Conservation (phyloP, 2,888 invertebrate species). For the Drosophila neotestacea region DNA sequence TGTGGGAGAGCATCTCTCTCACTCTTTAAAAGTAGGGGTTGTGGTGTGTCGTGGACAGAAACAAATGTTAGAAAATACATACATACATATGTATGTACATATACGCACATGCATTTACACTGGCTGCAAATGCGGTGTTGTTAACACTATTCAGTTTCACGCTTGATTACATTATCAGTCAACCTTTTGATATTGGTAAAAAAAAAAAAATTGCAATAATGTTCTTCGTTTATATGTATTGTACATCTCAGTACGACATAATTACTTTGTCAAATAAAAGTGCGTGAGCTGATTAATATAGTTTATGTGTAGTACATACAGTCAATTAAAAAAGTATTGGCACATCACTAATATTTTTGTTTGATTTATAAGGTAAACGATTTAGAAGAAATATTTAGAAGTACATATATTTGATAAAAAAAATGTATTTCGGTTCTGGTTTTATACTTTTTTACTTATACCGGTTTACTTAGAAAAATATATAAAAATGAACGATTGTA, state of each 20-base stretch:
- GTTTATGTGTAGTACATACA: neutral
- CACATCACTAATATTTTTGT: no score
- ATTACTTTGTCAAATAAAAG: neutral
- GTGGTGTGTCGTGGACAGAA: constrained; percentile 46
- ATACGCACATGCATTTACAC: constrained; percentile 13
- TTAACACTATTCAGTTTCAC: constrained; percentile 7
- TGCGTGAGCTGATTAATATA: neutral
- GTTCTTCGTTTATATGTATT: neutral
- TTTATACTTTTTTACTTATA: no score
- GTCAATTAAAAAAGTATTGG: neutral
- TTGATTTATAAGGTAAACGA: no score
- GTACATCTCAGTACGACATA: neutral
- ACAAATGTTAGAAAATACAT: neutral
- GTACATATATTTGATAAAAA: no score
- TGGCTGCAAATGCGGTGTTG: constrained; percentile 26
- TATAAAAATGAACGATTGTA: no score
- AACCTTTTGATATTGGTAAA: constrained; percentile 40
- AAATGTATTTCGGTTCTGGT: no score
- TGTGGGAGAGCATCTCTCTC: constrained; percentile 48
- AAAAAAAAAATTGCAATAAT: constrained; percentile 25
- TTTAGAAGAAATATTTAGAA: no score
- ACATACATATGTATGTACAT: constrained; percentile 8
- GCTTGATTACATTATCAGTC: constrained; percentile 54
- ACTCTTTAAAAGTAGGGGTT: constrained; percentile 43
- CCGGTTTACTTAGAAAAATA: no score